Percentiles rank a stretch among this genome's conserved stretches.
Conservation (phyloP, 2,113 vertebrate species). For the Chitala chitala region DNA sequence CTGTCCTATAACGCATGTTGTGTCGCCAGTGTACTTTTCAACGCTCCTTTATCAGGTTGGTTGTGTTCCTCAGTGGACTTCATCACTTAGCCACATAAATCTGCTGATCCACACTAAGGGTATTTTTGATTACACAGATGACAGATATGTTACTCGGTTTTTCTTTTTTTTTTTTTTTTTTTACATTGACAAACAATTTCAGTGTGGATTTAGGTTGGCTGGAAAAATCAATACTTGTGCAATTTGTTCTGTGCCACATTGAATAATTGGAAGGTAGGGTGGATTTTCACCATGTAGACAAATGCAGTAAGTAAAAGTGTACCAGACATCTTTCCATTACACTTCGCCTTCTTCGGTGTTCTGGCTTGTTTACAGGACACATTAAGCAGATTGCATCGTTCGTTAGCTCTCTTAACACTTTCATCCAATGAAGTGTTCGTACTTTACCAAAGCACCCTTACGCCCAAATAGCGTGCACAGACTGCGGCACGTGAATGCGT, state of each 20-base stretch:
- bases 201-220: not conserved
- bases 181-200: constrained; percentile 10
- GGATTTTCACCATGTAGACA: constrained; percentile 2
- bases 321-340: not conserved
- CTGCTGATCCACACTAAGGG: too few species aligned
- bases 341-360: not conserved
- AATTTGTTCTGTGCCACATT: not conserved
- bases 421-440: not conserved
- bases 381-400: not conserved
- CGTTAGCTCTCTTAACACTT: not conserved
- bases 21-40: too few species aligned
- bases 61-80: too few species aligned
- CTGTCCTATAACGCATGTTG: too few species aligned
- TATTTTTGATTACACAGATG: constrained; percentile 3
- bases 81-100: too few species aligned
- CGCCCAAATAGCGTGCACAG: too few species aligned
- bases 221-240: constrained; percentile 7
- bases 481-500: too few species aligned
- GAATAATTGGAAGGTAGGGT: not conserved
- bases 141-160: constrained; percentile 6
- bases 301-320: not conserved
- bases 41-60: too few species aligned
- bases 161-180: not conserved
- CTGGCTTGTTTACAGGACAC: not conserved
- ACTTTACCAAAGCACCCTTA: too few species aligned